Conservation (phyloP, 2,888 invertebrate species). For the Sphaeridia pumilis region DNA sequence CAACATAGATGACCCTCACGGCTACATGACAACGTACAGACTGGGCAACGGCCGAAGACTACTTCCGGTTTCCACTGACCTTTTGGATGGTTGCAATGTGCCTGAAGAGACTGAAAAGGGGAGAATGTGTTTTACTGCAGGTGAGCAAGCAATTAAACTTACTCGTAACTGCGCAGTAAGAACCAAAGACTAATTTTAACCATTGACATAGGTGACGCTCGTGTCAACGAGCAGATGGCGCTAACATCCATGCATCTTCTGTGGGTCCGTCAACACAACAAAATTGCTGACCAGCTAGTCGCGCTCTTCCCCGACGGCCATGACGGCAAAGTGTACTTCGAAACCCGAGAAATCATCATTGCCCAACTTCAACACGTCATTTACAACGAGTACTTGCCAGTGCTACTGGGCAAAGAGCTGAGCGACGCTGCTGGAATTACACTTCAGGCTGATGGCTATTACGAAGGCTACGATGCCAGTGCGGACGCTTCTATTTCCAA, state of each 20-base stretch:
- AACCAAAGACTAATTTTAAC: too few relatives aligned
- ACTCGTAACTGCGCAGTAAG: too few relatives aligned
- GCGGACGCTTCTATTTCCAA: constrained; percentile 10
- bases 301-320: constrained; percentile 40
- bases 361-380: constrained; percentile 46
- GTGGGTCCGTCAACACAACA: constrained; percentile 46
- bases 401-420: constrained; percentile 43
- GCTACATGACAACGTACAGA: constrained; percentile 45
- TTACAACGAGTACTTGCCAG: constrained; percentile 46
- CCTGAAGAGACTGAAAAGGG: constrained; percentile 54
- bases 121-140: constrained; percentile 65
- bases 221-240: constrained; percentile 49
- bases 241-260: constrained; percentile 60
- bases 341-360: constrained; percentile 44
- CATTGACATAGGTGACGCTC: constrained; percentile 43
- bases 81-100: constrained; percentile 65
- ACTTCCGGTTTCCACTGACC: constrained; percentile 50
- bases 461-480: constrained; percentile 3
- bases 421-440: constrained; percentile 20
- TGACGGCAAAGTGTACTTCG: constrained; percentile 46
- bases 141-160: too few relatives aligned
- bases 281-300: constrained; percentile 40
- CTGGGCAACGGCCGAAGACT: constrained; percentile 54
- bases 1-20: constrained; percentile 9
- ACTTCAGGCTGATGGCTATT: constrained; percentile 38